A percentile compares a stretch with the other conserved stretches of the same genome.
These are phyloP conservation scores for Cantharis rustica DNA, from an alignment of 2,888 invertebrate genomes.

Conservation along the genomic window DNA sequence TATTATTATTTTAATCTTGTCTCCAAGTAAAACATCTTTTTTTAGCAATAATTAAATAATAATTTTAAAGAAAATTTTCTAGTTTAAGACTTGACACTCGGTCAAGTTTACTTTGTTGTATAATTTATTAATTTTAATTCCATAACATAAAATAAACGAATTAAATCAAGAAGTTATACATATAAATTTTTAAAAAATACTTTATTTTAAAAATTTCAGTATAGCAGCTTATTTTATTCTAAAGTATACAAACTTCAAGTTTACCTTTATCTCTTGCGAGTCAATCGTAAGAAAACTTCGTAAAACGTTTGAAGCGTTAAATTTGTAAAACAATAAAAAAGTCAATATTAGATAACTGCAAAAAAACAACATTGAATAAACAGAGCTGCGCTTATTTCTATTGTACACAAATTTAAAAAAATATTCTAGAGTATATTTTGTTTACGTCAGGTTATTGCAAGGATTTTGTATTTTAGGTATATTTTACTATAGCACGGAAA, in stretches of 20 bases:
- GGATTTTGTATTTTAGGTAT: background rate
- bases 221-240: background rate
- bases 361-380: background rate
- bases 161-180: background rate
- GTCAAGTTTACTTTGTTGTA: background rate
- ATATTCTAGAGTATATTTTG: background rate
- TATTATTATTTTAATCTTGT: too few relatives aligned
- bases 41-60: too few relatives aligned
- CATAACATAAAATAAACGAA: background rate
- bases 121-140: background rate
- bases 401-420: background rate
- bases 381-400: background rate
- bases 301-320: background rate
- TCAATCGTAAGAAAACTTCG: background rate
- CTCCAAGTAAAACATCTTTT: too few relatives aligned
- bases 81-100: too few relatives aligned
- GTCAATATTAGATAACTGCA: background rate
- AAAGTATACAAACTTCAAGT: background rate
- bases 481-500: background rate
- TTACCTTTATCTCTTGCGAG: background rate
- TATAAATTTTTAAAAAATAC: background rate
- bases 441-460: background rate
- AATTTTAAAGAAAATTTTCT: too few relatives aligned
- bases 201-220: background rate
- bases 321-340: background rate